phyloP scores from a whole-genome alignment of 1,140 invertebrate genomes.

The Gryllus bimaculatus region DNA sequence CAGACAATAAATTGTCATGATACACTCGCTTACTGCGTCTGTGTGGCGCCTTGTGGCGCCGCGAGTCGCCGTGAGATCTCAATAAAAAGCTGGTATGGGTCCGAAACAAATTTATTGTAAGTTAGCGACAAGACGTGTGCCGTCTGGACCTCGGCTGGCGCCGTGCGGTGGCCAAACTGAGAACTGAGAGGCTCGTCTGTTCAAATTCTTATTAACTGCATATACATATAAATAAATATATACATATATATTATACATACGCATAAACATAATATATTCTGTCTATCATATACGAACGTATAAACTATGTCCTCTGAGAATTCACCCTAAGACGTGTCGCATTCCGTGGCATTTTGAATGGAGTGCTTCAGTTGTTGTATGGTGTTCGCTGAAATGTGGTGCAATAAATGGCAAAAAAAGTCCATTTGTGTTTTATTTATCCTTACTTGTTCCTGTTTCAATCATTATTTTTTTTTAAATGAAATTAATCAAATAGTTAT shows the following conservation, averaged over 20 bases:
- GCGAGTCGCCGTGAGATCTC: neutral
- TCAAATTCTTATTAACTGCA: slow-evolving; percentile 15
- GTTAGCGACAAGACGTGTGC: slow-evolving; percentile 15
- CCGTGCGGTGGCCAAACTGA: slow-evolving; percentile 20
- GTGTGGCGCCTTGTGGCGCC: slow-evolving; percentile 12
- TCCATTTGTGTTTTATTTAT: neutral
- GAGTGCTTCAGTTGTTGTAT: slow-evolving; percentile 22
- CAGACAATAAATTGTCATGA: slow-evolving; percentile 35
- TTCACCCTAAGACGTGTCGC: slow-evolving; percentile 10
- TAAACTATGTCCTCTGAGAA: slow-evolving; percentile 17
- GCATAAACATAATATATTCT: slow-evolving; percentile 17
- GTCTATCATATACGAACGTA: slow-evolving; percentile 15
- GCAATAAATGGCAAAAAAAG: slow-evolving; percentile 21
- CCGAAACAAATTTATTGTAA: slow-evolving; percentile 31
- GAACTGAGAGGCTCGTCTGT: slow-evolving; percentile 21
- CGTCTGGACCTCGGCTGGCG: slow-evolving; percentile 11
- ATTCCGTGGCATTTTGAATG: slow-evolving; percentile 23
- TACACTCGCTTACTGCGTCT: slow-evolving; percentile 24
- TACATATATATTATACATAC: neutral
- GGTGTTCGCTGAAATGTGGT: slow-evolving; percentile 23
- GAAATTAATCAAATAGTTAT: too few relatives aligned
- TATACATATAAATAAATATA: slow-evolving; percentile 16
- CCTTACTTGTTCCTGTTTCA: too few relatives aligned
- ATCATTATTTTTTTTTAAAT: too few relatives aligned
- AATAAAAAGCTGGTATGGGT: slow-evolving; percentile 37